Evolutionary conservation across 2,113 vertebrate genomes (phyloP), one percentile per base, ranked within the genome.

Genomic region (Campylomormyrus numenius): DNA sequence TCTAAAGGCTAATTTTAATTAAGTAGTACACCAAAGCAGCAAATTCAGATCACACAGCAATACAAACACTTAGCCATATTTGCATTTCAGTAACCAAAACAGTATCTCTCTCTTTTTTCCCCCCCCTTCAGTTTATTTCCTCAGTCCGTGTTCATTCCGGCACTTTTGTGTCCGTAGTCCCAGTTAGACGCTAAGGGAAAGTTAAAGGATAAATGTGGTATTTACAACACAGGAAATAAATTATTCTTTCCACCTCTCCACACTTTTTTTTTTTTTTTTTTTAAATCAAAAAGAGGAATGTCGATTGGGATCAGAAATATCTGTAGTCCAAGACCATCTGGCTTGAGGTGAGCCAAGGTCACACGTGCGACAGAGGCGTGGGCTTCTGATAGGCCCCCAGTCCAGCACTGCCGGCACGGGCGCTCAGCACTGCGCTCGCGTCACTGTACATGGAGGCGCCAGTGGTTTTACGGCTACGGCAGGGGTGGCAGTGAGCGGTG

Each of bases 301-400:
- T 88, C 11, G 6, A 27, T 74, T 17, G 39, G 39, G 77, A n/a
- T 46, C 3, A 2, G 53, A 15, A n/a, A 52, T n/a, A 42, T 56
- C 80, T 31, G 13, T 6, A 42, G 77, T 46, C 31, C 56, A 50
- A 3, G 19, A 6, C 89, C 56, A 85, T 56, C 80, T 45, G 70
- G 58, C 88, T 24, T 52, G 85, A 31, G 85, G 19, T 11, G 42
- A 9, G 7, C 31, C 35, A 31, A 45, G 53, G 56, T 97, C 94
- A 97, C 90, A 97, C 97, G 2, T 97, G 96, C 83, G 98, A 94
- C 92, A 97, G 66, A 0, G 97, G 96, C 91, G 96, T 96, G 58
- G 97, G 96, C 93, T 99, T 99, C 93, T 98, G 98, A 94, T 98
- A 98, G 87, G 97, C 94, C 84, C 96, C 95, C 39, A 95, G 94